Base-by-base conservation (phyloP, 2,797 vertebrate genomes). In the Sebastes ruberrimus region DNA sequence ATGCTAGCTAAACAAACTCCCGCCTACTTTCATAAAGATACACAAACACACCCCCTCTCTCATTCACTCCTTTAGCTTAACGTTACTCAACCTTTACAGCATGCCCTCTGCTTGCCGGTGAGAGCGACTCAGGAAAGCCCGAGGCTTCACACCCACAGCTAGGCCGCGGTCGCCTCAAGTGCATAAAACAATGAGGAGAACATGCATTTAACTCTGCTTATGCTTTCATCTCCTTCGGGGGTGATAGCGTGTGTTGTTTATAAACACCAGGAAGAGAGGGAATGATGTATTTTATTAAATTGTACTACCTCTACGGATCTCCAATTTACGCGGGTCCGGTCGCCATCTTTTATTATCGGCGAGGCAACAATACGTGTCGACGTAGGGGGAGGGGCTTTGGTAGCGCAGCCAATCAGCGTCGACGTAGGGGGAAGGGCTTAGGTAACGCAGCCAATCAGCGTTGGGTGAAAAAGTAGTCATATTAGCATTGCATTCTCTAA, bases 31-130 rank as follows among this genome's bases (percentile, higher is more conserved):
- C 87, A 80, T 91, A 93, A 88, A 93, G 86, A 93, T 76, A 90
- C 92, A 94, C 91, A 95, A 95, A 95, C 95, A 95, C 95, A 95
- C 95, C 95, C 95, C 95, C 93, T 94, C 68, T 91, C 68, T 38
- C 61, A 81, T 91, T 89, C 86, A 85, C 80, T 88, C 78, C 74
- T 63, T 42, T 66, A 64, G 76, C 84, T 77, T 38, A 80, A 16
- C 14, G 38, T 46, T 46, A 46, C 82, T 83, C 62, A 74, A 53
- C 80, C 53, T 61, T 56, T 83, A 56, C 71, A 71, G 35, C 49
- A 33, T n/a, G 38, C 11, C 53, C 67, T 32, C 11, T 11, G 75
- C 70, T 69, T 7, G 10, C 60, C 78, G 86, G 92, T 3, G 2
- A 67, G 1, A 30, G 13, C 52, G 4, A 57, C 57, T 28, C 1